Evolutionary conservation across 2,888 invertebrate genomes (phyloP).

Genomic region (Bugula neritina): DNA sequence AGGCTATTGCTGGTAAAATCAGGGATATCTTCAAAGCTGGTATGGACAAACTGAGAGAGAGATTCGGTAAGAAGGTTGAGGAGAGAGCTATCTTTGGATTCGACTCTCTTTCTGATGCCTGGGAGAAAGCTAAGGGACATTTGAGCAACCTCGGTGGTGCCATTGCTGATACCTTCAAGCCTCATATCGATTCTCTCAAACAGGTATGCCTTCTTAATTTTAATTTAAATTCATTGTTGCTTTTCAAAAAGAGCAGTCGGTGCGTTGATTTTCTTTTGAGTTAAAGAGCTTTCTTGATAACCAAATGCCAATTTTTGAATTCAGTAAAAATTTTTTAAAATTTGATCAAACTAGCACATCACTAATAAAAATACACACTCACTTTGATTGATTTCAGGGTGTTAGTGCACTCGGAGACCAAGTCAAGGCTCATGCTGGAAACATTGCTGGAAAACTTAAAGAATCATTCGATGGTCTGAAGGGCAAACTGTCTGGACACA

Average conservation of each 20-base stretch:
- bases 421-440: conserved; percentile 1
- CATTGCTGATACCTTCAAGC: conserved; percentile 21
- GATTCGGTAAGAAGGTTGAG: conserved; percentile 17
- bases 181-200: conserved; percentile 4
- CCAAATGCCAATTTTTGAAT: too few species aligned
- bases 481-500: conserved; percentile 6
- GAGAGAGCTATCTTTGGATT: conserved; percentile 25
- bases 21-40: conserved; percentile 5
- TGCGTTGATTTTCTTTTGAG: too few species aligned
- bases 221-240: too few species aligned
- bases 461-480: conserved; percentile 1
- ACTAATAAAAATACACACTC: too few species aligned
- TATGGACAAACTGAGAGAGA: conserved; percentile 21
- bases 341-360: too few species aligned
- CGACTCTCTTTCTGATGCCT: conserved; percentile 12
- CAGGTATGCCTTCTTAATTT: too few species aligned
- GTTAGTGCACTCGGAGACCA: neutral
- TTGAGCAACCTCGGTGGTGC: neutral
- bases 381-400: neutral
- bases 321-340: too few species aligned
- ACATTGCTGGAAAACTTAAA: neutral
- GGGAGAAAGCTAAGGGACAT: conserved; percentile 8
- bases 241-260: too few species aligned
- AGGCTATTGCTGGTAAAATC: conserved; percentile 4
- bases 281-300: too few species aligned